Conservation (phyloP, 2,113 vertebrate species). For the Semnornis frantzii region DNA sequence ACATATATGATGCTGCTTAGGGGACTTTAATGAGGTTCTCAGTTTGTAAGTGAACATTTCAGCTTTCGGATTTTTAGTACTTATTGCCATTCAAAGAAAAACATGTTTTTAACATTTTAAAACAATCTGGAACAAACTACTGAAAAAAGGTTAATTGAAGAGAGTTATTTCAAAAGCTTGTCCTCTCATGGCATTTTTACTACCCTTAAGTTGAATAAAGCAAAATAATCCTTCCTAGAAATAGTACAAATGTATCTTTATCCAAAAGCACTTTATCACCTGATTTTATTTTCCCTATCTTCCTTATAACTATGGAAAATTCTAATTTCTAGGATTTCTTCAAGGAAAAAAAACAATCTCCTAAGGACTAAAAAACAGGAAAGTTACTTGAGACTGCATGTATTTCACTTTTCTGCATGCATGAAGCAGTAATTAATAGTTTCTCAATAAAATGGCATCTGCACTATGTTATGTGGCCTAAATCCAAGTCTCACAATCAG, state of each 20-base stretch:
- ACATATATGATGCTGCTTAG: neutral
- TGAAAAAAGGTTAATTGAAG: neutral
- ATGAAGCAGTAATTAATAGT: neutral
- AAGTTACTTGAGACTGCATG: neutral
- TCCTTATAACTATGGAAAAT: neutral
- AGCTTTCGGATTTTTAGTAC: neutral
- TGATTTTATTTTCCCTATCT: neutral
- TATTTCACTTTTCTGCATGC: neutral
- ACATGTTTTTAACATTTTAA: neutral
- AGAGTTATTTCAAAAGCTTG: neutral
- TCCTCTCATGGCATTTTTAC: neutral
- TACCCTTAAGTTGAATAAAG: neutral
- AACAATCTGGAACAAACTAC: neutral
- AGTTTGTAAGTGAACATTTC: neutral
- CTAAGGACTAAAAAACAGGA: neutral
- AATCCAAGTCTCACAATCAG: neutral
- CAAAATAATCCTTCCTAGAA: neutral
- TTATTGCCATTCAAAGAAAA: neutral
- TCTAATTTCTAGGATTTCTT: neutral
- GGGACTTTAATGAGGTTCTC: rapidly evolving
- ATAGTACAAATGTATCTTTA: neutral
- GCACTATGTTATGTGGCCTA: neutral
- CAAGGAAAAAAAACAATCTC: neutral
- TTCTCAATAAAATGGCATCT: neutral
- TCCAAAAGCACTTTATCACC: neutral